These are phyloP conservation scores for Anaspis maculata DNA, from an alignment of 2,888 invertebrate genomes.

Conservation along the genomic window DNA sequence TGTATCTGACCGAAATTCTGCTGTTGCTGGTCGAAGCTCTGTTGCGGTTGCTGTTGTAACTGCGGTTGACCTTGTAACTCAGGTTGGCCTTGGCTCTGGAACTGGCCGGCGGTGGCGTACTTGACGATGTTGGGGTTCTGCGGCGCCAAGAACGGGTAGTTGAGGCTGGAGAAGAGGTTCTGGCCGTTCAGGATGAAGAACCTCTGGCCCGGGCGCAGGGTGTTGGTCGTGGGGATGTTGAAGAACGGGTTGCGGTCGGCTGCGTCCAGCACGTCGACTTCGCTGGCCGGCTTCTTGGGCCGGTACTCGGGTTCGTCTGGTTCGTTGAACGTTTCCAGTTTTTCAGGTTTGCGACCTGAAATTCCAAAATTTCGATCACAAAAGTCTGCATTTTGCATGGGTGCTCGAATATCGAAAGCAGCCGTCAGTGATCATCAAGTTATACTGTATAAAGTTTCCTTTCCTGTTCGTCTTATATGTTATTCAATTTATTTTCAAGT, in stretches of 20 bases:
- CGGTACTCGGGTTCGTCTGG: constrained; percentile 18
- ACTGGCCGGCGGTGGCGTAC: constrained; percentile 3
- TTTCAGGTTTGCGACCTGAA: constrained; percentile 28
- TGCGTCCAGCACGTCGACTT: constrained; percentile 27
- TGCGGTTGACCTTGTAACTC: background rate
- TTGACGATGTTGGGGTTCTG: constrained; percentile 12
- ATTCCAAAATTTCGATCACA: too few species aligned
- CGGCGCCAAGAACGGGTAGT: constrained; percentile 4
- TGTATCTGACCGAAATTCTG: too few species aligned
- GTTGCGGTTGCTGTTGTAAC: constrained; percentile 9
- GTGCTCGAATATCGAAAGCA: too few species aligned
- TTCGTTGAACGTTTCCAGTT: constrained; percentile 37
- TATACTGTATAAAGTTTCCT: too few species aligned
- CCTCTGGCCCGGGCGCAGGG: constrained; percentile 44
- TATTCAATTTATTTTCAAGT: too few species aligned
- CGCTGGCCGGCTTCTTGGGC: constrained; percentile 16
- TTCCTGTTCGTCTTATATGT: too few species aligned
- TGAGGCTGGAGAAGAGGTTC: constrained; percentile 42
- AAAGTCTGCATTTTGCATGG: too few species aligned
- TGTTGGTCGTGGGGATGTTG: constrained; percentile 16
- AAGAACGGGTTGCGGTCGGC: constrained; percentile 22
- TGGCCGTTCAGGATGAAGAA: constrained; percentile 52
- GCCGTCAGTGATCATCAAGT: too few species aligned
- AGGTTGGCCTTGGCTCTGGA: background rate
- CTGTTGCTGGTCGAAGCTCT: constrained; percentile 7